Percentiles rank a stretch among this genome's conserved stretches.
These are phyloP conservation scores for Sceliomorpha sp. DNA, from an alignment of 2,888 invertebrate species.

Conservation along the genomic window DNA sequence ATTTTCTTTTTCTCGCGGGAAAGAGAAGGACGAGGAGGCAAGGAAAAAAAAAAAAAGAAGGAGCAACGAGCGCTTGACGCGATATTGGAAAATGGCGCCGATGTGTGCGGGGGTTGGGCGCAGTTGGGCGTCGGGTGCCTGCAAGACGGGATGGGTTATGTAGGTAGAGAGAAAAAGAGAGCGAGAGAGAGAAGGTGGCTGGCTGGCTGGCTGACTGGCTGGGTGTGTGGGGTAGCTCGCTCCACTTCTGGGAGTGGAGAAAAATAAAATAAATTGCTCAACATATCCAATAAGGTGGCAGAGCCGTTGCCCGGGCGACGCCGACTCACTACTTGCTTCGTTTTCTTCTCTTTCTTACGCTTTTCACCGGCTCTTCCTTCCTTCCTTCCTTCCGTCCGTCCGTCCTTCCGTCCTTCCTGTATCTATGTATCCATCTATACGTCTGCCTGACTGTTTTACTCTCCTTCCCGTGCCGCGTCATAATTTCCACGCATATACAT, in stretches of 20 bases:
- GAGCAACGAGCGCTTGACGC: slow-evolving; percentile 56
- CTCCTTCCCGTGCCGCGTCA: background rate
- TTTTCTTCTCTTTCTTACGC: slow-evolving; percentile 54
- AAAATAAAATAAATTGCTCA: slow-evolving; percentile 80
- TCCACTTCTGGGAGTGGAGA: slow-evolving; percentile 62
- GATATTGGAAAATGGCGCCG: slow-evolving; percentile 79
- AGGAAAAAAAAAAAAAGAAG: slow-evolving; percentile 59
- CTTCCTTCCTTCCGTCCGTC: slow-evolving; percentile 36
- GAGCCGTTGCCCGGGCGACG: slow-evolving; percentile 76
- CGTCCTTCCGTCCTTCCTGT: slow-evolving; percentile 33
- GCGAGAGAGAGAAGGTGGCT: slow-evolving; percentile 61
- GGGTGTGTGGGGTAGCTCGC: slow-evolving; percentile 49
- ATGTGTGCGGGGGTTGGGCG: slow-evolving; percentile 53
- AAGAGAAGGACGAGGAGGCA: slow-evolving; percentile 30
- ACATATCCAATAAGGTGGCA: slow-evolving; percentile 80
- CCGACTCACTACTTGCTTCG: slow-evolving; percentile 57
- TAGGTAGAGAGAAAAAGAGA: slow-evolving; percentile 51
- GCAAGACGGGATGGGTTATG: slow-evolving; percentile 48
- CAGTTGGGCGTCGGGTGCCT: slow-evolving; percentile 35
- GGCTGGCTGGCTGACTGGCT: slow-evolving; percentile 56
- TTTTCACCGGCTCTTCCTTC: slow-evolving; percentile 45
- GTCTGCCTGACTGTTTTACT: slow-evolving; percentile 8
- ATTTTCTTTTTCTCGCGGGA: slow-evolving; percentile 41
- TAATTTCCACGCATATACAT: slow-evolving; percentile 57
- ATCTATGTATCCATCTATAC: slow-evolving; percentile 43